Conservation (phyloP, 1,140 invertebrate species). For the Lepidotrigona ventralis region DNA sequence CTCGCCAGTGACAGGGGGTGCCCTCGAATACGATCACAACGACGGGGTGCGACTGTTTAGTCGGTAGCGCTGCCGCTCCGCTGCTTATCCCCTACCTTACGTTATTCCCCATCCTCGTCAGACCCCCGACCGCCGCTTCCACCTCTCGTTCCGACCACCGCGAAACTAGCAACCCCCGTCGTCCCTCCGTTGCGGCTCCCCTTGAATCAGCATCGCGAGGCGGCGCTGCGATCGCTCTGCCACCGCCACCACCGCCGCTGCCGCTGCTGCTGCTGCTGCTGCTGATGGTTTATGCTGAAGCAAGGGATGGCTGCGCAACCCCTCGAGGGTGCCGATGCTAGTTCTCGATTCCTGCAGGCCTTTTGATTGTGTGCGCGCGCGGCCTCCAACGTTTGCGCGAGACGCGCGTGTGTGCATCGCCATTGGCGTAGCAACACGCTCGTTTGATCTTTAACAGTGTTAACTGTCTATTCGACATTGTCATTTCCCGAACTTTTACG, state of each 20-base stretch:
- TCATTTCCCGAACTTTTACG: neutral
- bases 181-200: constrained; percentile 65
- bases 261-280: constrained; percentile 22
- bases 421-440: constrained; percentile 48
- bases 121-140: neutral
- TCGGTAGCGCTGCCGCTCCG: constrained; percentile 66
- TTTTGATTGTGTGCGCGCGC: constrained; percentile 46
- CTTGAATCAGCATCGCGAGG: constrained; percentile 31
- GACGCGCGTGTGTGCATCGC: constrained; percentile 26
- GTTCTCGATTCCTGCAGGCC: constrained; percentile 64
- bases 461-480: neutral
- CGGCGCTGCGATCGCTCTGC: constrained; percentile 45
- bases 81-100: constrained; percentile 50
- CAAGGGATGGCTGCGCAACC: constrained; percentile 59
- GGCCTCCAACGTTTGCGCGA: constrained; percentile 22
- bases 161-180: constrained; percentile 48
- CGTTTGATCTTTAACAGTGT: neutral
- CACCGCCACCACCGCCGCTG: neutral
- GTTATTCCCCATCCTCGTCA: constrained; percentile 2
- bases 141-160: neutral
- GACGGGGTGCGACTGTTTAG: constrained; percentile 72
- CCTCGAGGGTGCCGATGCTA: constrained; percentile 62
- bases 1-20: constrained; percentile 65
- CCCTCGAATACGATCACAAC: constrained; percentile 65
- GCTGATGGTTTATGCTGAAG: constrained; percentile 45